Conservation (phyloP, 2,113 vertebrate species). For the Diadophis punctatus region DNA sequence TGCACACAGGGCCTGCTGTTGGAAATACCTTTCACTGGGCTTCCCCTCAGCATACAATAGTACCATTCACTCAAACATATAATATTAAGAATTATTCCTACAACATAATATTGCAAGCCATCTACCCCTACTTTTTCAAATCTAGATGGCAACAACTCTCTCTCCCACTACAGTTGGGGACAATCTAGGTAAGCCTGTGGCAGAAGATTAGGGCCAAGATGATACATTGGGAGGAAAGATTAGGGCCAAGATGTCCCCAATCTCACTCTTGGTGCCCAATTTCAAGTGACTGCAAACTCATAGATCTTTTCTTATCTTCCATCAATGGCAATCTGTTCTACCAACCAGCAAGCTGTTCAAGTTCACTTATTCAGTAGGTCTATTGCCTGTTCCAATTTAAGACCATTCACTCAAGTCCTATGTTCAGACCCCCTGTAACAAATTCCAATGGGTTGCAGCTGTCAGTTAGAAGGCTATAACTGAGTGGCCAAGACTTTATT, state of each 20-base stretch:
- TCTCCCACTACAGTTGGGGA: neutral
- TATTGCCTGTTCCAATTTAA: neutral
- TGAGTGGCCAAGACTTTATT: neutral
- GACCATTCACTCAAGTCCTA: neutral
- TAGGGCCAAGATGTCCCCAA: neutral
- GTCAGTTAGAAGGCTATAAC: neutral
- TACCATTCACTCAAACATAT: neutral
- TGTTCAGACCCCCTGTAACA: neutral
- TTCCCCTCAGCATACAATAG: neutral
- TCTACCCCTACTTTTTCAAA: neutral
- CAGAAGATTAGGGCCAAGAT: neutral
- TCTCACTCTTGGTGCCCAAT: neutral
- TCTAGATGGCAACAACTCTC: neutral
- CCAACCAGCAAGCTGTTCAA: neutral
- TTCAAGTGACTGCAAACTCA: neutral
- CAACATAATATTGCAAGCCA: neutral
- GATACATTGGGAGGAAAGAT: neutral
- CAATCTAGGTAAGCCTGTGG: neutral
- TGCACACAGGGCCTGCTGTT: neutral
- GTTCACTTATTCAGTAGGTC: neutral
- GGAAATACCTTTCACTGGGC: neutral
- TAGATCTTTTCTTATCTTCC: neutral
- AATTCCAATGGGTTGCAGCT: neutral
- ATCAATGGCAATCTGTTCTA: neutral
- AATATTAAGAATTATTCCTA: neutral